Percentiles rank a stretch among this genome's conserved stretches.
These are phyloP conservation scores for Todiramphus chloris DNA, from an alignment of 2,113 vertebrate species.

Conservation along the genomic window DNA sequence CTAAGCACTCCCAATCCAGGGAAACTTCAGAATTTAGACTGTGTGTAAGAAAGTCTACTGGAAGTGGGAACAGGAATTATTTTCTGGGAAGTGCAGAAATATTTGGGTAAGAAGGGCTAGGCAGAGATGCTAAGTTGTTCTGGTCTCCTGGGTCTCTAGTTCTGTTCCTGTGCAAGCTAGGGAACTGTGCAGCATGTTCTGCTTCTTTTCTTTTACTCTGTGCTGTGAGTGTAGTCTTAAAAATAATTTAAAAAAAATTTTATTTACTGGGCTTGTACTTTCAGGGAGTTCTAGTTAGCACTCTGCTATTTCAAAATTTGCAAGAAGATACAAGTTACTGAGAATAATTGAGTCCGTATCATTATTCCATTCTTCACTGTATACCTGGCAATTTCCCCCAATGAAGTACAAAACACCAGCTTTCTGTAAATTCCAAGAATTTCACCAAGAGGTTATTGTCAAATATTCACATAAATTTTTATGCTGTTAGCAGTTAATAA, in stretches of 20 bases:
- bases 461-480: not conserved
- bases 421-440: conserved; percentile 25
- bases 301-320: not conserved
- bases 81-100: not conserved
- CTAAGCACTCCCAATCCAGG: not conserved
- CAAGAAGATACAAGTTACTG: not conserved
- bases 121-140: not conserved
- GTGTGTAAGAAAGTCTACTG: not conserved
- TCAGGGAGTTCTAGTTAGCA: not conserved
- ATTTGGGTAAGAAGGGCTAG: not conserved
- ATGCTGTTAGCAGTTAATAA: not conserved
- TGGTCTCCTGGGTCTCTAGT: not conserved
- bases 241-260: not conserved
- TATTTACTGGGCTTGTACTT: not conserved
- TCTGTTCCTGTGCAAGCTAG: not conserved
- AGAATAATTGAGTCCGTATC: not conserved
- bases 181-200: not conserved
- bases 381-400: conserved; percentile 21
- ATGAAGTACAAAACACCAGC: conserved; percentile 1
- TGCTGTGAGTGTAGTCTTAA: not conserved
- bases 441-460: not conserved
- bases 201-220: not conserved
- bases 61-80: not conserved
- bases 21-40: not conserved
- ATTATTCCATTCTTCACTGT: not conserved